Conservation (phyloP, 1,140 invertebrate species). For the Diorhabda carinulata region DNA sequence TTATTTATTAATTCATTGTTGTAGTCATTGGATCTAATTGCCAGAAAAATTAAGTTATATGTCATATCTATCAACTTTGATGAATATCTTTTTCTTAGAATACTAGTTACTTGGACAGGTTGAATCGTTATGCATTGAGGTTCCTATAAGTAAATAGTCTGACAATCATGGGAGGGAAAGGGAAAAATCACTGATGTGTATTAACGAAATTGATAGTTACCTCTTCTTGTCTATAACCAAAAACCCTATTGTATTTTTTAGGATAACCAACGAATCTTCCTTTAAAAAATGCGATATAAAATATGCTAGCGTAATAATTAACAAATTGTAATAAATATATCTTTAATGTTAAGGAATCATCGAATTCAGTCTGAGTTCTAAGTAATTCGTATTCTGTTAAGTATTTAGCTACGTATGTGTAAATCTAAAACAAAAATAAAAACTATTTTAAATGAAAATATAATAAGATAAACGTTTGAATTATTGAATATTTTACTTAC, state of each 20-base stretch:
- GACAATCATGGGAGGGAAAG: no score
- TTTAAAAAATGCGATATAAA: conserved; percentile 98
- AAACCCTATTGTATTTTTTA: conserved; percentile 70
- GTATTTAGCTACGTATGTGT: conserved; percentile 83
- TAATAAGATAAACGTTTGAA: background rate
- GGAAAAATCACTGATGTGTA: background rate
- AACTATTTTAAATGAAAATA: conserved; percentile 3
- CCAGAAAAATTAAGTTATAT: no score
- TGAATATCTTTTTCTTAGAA: no score
- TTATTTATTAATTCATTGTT: no score
- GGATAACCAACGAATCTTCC: conserved; percentile 88
- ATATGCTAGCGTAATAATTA: conserved; percentile 97
- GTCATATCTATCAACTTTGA: no score
- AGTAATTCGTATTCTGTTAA: conserved; percentile 92
- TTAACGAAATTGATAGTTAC: conserved; percentile 47
- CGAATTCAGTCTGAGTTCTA: conserved; percentile 95
- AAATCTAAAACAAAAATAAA: conserved; percentile 60
- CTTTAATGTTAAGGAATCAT: conserved; percentile 94
- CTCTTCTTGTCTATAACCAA: conserved; percentile 80
- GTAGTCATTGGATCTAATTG: no score
- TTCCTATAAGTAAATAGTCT: no score
- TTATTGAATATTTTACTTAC: conserved; percentile 51
- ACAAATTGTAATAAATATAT: conserved; percentile 97
- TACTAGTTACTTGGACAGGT: no score
- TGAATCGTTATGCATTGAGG: no score